Evolutionary conservation across 1,140 invertebrate genomes (phyloP).

Genomic region (Arion vulgaris): DNA sequence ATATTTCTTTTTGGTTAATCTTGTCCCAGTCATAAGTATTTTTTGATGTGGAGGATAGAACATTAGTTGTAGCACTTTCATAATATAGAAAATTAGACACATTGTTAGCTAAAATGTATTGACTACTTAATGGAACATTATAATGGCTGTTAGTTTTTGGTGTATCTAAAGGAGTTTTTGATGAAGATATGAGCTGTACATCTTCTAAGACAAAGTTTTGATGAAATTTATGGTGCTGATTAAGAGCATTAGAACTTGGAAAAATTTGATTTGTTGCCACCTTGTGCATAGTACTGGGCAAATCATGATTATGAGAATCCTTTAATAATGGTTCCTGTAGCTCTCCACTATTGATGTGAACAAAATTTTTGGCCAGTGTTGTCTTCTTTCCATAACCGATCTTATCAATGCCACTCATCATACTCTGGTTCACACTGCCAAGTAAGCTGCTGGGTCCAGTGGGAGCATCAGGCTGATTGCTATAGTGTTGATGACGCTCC

Average conservation of each 20-base stretch:
- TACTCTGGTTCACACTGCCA: slow-evolving; percentile 23
- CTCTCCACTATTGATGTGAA: neutral
- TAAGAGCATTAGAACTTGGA: neutral
- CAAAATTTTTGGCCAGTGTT: neutral
- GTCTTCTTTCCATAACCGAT: neutral
- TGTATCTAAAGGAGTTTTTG: neutral
- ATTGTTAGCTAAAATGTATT: neutral
- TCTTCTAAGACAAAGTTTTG: neutral
- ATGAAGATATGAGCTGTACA: neutral
- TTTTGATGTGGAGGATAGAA: neutral
- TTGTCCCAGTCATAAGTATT: neutral
- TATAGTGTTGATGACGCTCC: neutral
- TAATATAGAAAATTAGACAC: neutral
- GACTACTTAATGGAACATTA: neutral
- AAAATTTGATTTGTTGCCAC: neutral
- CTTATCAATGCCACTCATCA: slow-evolving; percentile 24
- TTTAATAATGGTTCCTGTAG: neutral
- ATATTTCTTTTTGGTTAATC: neutral
- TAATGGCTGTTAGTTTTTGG: neutral
- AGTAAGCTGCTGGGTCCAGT: neutral
- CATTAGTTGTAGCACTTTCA: neutral
- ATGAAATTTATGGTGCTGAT: neutral
- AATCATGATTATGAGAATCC: neutral
- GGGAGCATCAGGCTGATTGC: neutral
- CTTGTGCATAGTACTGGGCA: neutral